Evolutionary conservation across 2,888 invertebrate genomes (phyloP).

Genomic region (Hydraecia micacea): DNA sequence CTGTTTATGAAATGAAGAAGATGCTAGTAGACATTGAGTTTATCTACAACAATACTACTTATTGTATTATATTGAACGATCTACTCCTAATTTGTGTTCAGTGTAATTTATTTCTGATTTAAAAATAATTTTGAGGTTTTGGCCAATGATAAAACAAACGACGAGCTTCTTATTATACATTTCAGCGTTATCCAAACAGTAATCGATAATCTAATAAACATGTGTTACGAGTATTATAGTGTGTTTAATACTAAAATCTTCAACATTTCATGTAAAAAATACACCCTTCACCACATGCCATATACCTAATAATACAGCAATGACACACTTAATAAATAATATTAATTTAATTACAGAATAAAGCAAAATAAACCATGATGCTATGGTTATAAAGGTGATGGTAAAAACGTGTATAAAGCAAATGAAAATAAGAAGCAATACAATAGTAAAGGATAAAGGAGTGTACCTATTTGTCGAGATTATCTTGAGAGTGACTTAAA

Average conservation of each 20-base stretch:
- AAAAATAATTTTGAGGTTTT: background rate
- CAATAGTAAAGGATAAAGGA: conserved; percentile 79
- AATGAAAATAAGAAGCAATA: conserved; percentile 81
- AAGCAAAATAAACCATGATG: conserved; percentile 65
- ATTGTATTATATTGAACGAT: background rate
- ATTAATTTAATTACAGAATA: conserved; percentile 55
- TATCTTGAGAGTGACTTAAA: conserved; percentile 89
- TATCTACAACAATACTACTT: conserved; percentile 10
- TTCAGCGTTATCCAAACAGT: background rate
- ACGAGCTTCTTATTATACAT: background rate
- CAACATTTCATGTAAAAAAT: conserved; percentile 41
- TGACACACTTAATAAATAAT: conserved; percentile 45
- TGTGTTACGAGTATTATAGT: background rate
- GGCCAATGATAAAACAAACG: background rate
- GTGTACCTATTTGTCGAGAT: conserved; percentile 89
- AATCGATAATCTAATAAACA: conserved; percentile 1
- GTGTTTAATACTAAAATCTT: conserved; percentile 42
- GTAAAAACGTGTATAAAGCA: conserved; percentile 70
- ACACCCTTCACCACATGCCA: conserved; percentile 57
- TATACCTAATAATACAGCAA: conserved; percentile 39
- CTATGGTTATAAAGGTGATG: conserved; percentile 51
- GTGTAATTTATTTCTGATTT: background rate
- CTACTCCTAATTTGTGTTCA: background rate
- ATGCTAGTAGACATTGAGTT: conserved; percentile 33
- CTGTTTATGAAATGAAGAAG: conserved; percentile 51